A percentile compares a stretch with the other conserved stretches of the same genome.
Evolutionary conservation across 1,140 invertebrate genomes (phyloP).

Genomic region (Argopecten irradians): DNA sequence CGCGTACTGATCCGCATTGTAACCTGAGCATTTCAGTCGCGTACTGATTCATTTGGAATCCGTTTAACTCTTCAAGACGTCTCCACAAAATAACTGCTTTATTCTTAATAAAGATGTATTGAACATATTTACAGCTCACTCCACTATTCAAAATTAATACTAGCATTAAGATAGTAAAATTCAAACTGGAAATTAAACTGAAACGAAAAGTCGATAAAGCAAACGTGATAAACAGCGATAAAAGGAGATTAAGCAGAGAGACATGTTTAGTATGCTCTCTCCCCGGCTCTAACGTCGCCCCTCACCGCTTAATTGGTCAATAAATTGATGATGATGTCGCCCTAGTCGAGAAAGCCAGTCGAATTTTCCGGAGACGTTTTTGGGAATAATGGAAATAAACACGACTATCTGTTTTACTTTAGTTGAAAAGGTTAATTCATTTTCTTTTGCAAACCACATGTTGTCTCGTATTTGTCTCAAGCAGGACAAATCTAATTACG

Average conservation of each 20-base stretch:
- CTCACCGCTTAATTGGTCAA: constrained; percentile 5
- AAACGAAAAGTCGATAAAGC: constrained; percentile 17
- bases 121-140: not conserved
- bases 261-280: not conserved
- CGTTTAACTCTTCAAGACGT: not conserved
- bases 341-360: not conserved
- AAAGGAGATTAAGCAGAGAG: not conserved
- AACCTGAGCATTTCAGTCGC: not conserved
- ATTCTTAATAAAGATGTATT: constrained; percentile 5
- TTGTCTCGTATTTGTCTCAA: constrained; percentile 21
- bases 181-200: constrained; percentile 7
- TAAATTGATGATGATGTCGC: constrained; percentile 22
- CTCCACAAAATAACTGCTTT: not conserved
- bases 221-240: constrained; percentile 12
- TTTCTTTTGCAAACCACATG: constrained; percentile 17
- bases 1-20: not conserved
- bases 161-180: constrained; percentile 9
- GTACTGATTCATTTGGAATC: not conserved
- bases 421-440: constrained; percentile 18
- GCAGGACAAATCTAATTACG: not conserved
- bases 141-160: not conserved
- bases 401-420: constrained; percentile 22
- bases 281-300: not conserved
- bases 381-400: constrained; percentile 8
- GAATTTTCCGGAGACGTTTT: constrained; percentile 13